A percentile compares a stretch with the other conserved stretches of the same genome.
phyloP scores from a whole-genome alignment of 2,888 invertebrate species.

The Dicyrtomina minuta region DNA sequence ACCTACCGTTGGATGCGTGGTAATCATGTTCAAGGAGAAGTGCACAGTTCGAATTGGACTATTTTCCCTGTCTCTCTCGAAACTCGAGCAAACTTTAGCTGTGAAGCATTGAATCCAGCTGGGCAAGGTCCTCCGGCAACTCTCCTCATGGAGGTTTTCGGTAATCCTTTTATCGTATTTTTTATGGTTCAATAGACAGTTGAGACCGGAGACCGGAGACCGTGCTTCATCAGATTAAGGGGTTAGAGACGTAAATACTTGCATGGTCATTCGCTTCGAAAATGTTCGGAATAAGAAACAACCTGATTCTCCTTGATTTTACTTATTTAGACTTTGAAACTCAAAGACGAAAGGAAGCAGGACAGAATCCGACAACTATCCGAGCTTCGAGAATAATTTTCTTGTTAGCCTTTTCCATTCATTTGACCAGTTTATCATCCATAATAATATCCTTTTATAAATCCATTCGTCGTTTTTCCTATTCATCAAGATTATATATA shows the following conservation, averaged over 20 bases:
- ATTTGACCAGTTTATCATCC: background rate
- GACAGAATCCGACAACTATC: background rate
- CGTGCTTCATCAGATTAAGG: slow-evolving; percentile 18
- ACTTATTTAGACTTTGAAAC: background rate
- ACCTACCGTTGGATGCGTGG: slow-evolving; percentile 80
- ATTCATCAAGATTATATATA: too few species aligned
- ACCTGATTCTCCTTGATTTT: background rate
- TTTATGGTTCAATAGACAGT: slow-evolving; percentile 23
- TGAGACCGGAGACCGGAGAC: background rate
- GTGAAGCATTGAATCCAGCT: slow-evolving; percentile 80
- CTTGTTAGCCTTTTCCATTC: background rate
- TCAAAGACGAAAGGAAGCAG: background rate
- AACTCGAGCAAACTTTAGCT: slow-evolving; percentile 85
- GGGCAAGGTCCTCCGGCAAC: slow-evolving; percentile 73
- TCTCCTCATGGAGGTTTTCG: slow-evolving; percentile 70
- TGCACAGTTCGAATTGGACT: slow-evolving; percentile 73
- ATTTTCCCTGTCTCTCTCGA: slow-evolving; percentile 81
- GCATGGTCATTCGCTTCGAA: slow-evolving; percentile 2
- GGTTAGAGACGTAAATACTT: slow-evolving; percentile 1
- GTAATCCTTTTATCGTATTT: slow-evolving; percentile 57
- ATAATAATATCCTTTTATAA: too few species aligned
- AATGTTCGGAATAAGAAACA: background rate
- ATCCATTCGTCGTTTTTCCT: too few species aligned
- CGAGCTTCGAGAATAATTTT: slow-evolving; percentile 18
- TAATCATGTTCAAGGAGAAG: slow-evolving; percentile 71